Evolutionary conservation across 2,113 vertebrate genomes (phyloP).

Genomic region (Alethe castanea): DNA sequence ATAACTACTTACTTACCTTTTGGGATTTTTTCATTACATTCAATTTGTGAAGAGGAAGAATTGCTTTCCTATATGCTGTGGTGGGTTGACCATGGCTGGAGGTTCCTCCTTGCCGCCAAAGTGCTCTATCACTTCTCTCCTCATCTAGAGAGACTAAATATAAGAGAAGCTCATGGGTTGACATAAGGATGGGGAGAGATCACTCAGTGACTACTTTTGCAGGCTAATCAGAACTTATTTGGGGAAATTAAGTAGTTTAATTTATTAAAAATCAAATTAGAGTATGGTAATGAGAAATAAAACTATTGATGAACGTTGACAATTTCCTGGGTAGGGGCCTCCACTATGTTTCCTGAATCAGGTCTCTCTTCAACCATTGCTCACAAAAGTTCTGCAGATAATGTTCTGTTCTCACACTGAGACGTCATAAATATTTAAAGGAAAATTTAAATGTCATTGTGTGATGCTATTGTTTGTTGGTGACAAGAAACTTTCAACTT

Average conservation of each 20-base stretch:
- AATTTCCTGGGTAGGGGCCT: background rate
- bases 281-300: background rate
- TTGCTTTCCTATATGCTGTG: background rate
- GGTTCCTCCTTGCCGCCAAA: background rate
- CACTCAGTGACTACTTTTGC: background rate
- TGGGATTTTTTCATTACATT: background rate
- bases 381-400: background rate
- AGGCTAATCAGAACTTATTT: background rate
- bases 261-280: background rate
- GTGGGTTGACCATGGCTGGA: accelerated
- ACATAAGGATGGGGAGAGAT: background rate
- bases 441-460: background rate
- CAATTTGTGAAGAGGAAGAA: background rate
- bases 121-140: background rate
- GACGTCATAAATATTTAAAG: background rate
- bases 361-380: background rate
- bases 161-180: background rate
- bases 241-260: background rate
- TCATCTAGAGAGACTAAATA: background rate
- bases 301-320: background rate
- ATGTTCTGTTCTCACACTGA: background rate
- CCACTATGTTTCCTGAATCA: background rate
- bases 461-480: background rate
- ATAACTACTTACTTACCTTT: background rate
- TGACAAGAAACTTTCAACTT: background rate